Evolutionary conservation across 2,888 invertebrate species (phyloP).

Genomic region (Amphipyra berbera): DNA sequence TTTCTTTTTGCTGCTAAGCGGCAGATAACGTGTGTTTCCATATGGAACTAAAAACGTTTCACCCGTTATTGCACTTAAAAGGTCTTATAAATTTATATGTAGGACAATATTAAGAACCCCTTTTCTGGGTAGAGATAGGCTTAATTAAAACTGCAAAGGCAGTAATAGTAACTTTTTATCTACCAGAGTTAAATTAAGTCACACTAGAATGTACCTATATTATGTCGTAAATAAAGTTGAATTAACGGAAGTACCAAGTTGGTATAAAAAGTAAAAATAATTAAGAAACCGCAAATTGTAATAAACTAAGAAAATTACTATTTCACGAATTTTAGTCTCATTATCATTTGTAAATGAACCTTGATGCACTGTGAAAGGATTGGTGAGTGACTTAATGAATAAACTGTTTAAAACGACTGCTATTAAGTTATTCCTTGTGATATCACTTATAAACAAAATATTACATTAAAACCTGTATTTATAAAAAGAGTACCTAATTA

Average conservation of each 20-base stretch:
- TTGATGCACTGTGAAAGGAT: constrained; percentile 34
- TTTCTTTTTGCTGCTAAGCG: too few relatives aligned
- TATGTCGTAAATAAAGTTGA: constrained; percentile 10
- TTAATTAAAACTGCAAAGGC: too few relatives aligned
- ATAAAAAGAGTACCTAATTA: constrained; percentile 15
- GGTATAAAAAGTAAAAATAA: constrained; percentile 11
- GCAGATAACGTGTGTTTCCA: not conserved
- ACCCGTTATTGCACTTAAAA: not conserved
- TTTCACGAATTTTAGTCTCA: constrained; percentile 35
- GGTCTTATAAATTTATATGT: too few relatives aligned
- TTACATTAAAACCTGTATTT: constrained; percentile 13
- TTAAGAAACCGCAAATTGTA: constrained; percentile 36
- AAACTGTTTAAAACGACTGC: constrained; percentile 25
- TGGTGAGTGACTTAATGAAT: constrained; percentile 17
- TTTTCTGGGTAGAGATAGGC: too few relatives aligned
- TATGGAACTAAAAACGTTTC: not conserved
- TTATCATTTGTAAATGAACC: constrained; percentile 27
- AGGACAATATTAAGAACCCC: too few relatives aligned
- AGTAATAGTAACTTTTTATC: too few relatives aligned
- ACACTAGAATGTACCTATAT: not conserved
- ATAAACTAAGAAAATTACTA: constrained; percentile 37
- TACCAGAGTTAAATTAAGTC: not conserved
- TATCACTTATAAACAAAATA: constrained; percentile 8
- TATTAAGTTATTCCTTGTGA: constrained; percentile 23
- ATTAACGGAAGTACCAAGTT: constrained; percentile 8